Base-by-base conservation (phyloP, 2,888 invertebrate genomes). In the Drosophila meridionalis region DNA sequence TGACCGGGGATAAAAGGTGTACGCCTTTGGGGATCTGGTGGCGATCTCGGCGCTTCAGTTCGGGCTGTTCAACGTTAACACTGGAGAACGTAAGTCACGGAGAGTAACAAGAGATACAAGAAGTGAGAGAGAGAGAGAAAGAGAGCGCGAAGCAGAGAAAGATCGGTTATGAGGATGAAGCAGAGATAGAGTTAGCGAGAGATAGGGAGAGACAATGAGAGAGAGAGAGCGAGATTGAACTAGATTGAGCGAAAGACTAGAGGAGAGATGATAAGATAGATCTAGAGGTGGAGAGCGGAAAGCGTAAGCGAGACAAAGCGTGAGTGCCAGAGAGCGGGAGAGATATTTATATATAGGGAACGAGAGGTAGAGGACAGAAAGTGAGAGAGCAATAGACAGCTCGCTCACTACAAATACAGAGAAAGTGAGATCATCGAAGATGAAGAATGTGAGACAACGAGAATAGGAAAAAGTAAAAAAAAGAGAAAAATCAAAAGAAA, bases 21-120 rank as follows among this genome's bases (percentile, higher is more conserved):
- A 0, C 7, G 11, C 42, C 53, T 2, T 5, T 9, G 1, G 28
- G 34, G 2, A 12, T 34, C 8, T 69, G 69, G 45, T 55, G 28
- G 26, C 12, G 20, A 0, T 57, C 48, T 8, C 60, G 36, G 14
- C 58, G 64, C 8, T 53, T 9, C 2, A 56, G 42, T n/a, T 66
- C 77, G 8, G 75, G 59, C 9, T 75, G 68, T 26, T 71, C 72
- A 20, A 61, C 78, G 14, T 26, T 78, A 20, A 78, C 78, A 50
- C 59, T 78, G 12, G 61, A 78, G 4, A 78, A 78, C 50, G 78
- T 78, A 68, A 78, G 78, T 74, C 2, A 12, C 4, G 8, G 8
- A 4, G 38, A 4, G 12, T 8, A 48, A 14, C 48, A 48, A 28
- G 47, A 12, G 52, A 34, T 34, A 20, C 11, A 9, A 12, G 20